These are phyloP conservation scores for Lipophrys pholis DNA, from an alignment of 2,113 vertebrate genomes.

Conservation along the genomic window DNA sequence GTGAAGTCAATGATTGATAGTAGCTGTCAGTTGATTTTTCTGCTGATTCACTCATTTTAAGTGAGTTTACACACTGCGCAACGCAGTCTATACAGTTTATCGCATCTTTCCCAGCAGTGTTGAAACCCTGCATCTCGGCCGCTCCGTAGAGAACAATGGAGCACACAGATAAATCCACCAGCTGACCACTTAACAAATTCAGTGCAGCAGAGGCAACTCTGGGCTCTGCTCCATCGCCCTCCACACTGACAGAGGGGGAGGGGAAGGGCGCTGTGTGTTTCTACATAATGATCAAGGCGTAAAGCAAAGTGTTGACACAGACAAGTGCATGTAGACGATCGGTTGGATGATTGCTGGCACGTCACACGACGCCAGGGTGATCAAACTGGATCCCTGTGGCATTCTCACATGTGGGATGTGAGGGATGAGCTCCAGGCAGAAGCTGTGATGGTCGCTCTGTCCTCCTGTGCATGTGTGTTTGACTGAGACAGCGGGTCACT, in stretches of 20 bases:
- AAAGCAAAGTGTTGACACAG: constrained; percentile 50
- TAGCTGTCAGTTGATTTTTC: too few species aligned
- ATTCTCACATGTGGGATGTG: constrained; percentile 23
- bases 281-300: constrained; percentile 47
- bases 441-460: constrained; percentile 11
- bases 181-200: constrained; percentile 11
- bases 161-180: not conserved
- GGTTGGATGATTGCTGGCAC: constrained; percentile 26
- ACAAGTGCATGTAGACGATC: constrained; percentile 33
- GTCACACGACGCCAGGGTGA: constrained; percentile 29
- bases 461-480: not conserved
- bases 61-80: too few species aligned
- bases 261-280: constrained; percentile 2
- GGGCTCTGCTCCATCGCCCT: constrained; percentile 24
- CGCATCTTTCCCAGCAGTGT: too few species aligned
- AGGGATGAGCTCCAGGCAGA: constrained; percentile 21
- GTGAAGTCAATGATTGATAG: too few species aligned
- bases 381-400: constrained; percentile 41
- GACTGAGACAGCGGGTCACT: not conserved
- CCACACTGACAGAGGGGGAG: not conserved
- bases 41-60: too few species aligned
- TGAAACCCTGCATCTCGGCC: too few species aligned
- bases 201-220: constrained; percentile 4
- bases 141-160: too few species aligned
- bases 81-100: too few species aligned